These are phyloP conservation scores for Pachymerium ferrugineum DNA, from an alignment of 2,888 invertebrate genomes.

Conservation along the genomic window DNA sequence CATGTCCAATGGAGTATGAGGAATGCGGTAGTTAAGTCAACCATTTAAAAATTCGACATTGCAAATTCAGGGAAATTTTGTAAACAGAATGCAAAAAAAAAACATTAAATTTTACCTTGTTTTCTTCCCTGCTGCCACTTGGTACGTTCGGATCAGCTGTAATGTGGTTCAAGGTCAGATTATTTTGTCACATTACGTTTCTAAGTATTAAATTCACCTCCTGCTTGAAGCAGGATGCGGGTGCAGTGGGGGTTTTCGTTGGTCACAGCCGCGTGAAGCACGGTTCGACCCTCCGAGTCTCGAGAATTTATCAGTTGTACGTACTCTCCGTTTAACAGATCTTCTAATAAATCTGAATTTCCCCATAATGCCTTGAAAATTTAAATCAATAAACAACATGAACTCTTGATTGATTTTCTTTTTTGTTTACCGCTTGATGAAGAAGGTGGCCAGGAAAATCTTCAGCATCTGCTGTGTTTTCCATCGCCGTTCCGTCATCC, in stretches of 20 bases:
- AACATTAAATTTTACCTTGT: slow-evolving; percentile 52
- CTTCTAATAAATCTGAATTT: slow-evolving; percentile 75
- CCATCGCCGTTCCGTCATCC: not conserved
- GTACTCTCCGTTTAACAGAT: slow-evolving; percentile 65
- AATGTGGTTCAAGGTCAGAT: too few species aligned
- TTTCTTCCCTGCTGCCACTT: slow-evolving; percentile 63
- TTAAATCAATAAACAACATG: slow-evolving; percentile 36
- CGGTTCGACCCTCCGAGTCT: slow-evolving; percentile 68
- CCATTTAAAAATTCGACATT: not conserved
- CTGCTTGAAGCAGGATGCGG: slow-evolving; percentile 63
- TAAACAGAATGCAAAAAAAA: slow-evolving; percentile 19
- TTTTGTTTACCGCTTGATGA: slow-evolving; percentile 58
- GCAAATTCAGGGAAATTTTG: not conserved
- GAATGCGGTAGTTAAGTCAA: not conserved
- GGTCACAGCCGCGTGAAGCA: slow-evolving; percentile 75
- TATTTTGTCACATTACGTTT: not conserved
- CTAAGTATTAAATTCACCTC: slow-evolving; percentile 51
- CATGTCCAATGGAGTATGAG: not conserved
- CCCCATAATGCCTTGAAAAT: slow-evolving; percentile 65
- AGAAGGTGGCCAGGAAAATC: slow-evolving; percentile 70
- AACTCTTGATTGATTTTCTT: not conserved
- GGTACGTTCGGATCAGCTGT: slow-evolving; percentile 62
- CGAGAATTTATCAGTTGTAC: slow-evolving; percentile 61
- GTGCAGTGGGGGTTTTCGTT: slow-evolving; percentile 70
- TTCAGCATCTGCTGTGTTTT: slow-evolving; percentile 57